Conservation (phyloP, 1,140 invertebrate species). For the Sitophilus oryzae region DNA sequence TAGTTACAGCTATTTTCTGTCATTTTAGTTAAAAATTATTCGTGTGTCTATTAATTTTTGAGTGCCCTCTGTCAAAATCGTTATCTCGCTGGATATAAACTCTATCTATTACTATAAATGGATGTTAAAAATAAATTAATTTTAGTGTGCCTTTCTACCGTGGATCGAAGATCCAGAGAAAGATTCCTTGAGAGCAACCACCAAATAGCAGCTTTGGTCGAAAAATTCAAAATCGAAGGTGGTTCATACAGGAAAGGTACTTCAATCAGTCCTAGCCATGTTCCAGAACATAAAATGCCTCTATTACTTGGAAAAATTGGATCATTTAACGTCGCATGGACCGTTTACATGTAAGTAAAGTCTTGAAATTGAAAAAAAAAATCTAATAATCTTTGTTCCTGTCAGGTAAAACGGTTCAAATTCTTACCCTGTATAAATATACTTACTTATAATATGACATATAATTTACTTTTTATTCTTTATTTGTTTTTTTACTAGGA, state of each 20-base stretch:
- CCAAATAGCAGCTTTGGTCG: conserved; percentile 84
- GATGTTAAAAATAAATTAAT: no score
- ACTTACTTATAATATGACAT: not conserved
- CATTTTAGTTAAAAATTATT: no score
- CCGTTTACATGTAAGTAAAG: conserved; percentile 75
- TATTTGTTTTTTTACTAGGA: conserved; percentile 50
- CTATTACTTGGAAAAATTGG: conserved; percentile 68
- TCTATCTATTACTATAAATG: no score
- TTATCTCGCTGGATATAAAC: no score
- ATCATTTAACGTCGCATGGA: conserved; percentile 62
- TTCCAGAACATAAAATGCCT: conserved; percentile 45
- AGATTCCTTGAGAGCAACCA: conserved; percentile 87
- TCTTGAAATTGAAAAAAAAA: no score
- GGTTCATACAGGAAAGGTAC: conserved; percentile 55
- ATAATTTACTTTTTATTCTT: not conserved
- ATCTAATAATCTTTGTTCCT: no score
- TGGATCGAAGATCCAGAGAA: conserved; percentile 81
- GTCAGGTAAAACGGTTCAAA: no score
- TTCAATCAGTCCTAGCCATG: conserved; percentile 38
- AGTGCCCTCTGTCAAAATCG: no score
- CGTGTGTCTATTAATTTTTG: no score
- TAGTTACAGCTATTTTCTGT: no score
- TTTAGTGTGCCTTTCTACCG: conserved; percentile 83
- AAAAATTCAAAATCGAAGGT: conserved; percentile 84
- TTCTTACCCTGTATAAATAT: not conserved